phyloP scores from a whole-genome alignment of 2,113 vertebrate species.

The Nyctereutes procyonoides region DNA sequence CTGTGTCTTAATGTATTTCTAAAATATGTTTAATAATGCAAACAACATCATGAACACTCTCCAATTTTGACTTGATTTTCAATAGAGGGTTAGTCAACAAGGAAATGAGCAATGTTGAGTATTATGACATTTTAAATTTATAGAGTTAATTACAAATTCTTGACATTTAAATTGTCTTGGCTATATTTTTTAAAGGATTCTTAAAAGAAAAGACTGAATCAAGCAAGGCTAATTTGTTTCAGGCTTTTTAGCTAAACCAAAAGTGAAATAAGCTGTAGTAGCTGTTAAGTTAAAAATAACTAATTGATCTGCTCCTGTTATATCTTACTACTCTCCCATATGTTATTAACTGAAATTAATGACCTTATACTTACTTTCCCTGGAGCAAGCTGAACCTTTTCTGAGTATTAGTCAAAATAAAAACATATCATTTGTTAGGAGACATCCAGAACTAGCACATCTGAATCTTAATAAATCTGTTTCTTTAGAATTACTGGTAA shows the following conservation, averaged over 20 bases:
- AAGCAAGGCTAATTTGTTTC: constrained; percentile 16
- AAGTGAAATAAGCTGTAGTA: constrained; percentile 22
- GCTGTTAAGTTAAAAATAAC: constrained; percentile 9
- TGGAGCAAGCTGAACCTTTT: neutral
- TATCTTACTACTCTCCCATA: neutral
- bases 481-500: neutral
- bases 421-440: neutral
- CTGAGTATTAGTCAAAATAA: neutral
- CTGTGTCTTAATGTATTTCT: neutral
- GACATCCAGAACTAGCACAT: neutral
- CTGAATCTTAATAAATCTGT: neutral
- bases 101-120: neutral
- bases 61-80: constrained; percentile 25
- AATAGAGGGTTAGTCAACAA: neutral
- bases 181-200: neutral
- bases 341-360: constrained; percentile 10
- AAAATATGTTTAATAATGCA: neutral
- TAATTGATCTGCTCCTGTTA: neutral
- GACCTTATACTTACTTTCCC: neutral
- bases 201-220: neutral
- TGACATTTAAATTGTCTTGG: neutral
- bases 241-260: constrained; percentile 40
- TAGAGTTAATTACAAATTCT: constrained; percentile 43
- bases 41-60: neutral
- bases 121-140: neutral